Evolutionary conservation across 1,140 invertebrate species (phyloP).

Genomic region (Copidosoma floridanum): DNA sequence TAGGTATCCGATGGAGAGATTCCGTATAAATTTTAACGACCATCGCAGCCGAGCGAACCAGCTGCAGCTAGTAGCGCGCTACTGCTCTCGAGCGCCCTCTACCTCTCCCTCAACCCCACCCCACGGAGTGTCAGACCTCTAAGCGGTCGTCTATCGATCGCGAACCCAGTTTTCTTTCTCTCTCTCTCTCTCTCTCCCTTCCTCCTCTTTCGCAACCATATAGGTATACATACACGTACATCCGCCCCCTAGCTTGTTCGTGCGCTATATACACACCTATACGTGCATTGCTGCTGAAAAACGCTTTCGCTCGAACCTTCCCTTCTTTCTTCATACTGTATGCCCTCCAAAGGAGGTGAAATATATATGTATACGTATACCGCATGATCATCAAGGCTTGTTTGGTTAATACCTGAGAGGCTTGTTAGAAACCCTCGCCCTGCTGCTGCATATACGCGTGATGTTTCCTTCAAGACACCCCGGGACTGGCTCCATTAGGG

Average conservation of each 20-base stretch:
- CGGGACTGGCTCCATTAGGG: constrained; percentile 35
- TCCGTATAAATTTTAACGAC: constrained; percentile 34
- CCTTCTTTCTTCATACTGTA: no score
- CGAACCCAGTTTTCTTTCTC: neutral
- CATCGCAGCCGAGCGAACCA: constrained; percentile 1
- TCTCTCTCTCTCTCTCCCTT: neutral
- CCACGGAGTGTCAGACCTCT: neutral
- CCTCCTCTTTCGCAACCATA: neutral
- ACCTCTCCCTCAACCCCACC: neutral
- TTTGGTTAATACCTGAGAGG: constrained; percentile 30
- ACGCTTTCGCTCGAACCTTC: constrained; percentile 9
- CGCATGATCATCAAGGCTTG: constrained; percentile 20
- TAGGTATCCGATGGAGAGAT: constrained; percentile 29
- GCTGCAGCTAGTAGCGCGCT: no score
- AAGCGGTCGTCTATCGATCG: constrained; percentile 20
- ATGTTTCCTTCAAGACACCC: constrained; percentile 35
- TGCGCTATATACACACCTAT: neutral
- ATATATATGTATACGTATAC: no score
- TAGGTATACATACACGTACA: no score
- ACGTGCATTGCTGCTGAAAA: no score
- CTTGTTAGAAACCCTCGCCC: no score
- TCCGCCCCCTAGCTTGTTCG: neutral
- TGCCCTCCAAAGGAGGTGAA: no score
- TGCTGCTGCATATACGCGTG: no score
- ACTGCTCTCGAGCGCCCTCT: neutral